Conservation (phyloP, 2,888 invertebrate species). For the Merodon equestris region DNA sequence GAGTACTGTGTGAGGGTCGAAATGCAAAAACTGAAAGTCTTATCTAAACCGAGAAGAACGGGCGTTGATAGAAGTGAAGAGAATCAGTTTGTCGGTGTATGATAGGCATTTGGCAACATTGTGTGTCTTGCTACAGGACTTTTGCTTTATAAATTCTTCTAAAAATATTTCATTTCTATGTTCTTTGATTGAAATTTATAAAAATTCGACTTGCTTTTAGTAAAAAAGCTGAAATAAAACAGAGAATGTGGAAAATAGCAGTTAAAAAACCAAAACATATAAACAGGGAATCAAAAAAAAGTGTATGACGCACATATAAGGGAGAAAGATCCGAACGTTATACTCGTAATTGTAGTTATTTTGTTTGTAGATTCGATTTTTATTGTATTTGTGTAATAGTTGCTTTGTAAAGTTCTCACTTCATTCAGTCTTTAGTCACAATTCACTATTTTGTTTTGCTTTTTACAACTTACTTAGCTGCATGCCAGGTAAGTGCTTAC, state of each 20-base stretch:
- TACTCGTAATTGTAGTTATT: constrained; percentile 27
- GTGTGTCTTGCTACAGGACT: constrained; percentile 27
- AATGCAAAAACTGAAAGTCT: constrained; percentile 8
- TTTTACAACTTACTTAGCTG: neutral
- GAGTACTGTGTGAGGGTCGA: neutral
- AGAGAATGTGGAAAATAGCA: constrained; percentile 5
- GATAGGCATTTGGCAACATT: too few relatives aligned
- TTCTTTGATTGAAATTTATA: too few relatives aligned
- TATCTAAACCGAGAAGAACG: too few relatives aligned
- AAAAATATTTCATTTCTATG: constrained; percentile 47
- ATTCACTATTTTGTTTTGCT: constrained; percentile 24
- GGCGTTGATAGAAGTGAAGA: too few relatives aligned
- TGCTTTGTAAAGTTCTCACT: constrained; percentile 31
- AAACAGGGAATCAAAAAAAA: constrained; percentile 25
- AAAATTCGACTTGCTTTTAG: constrained; percentile 5
- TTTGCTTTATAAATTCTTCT: constrained; percentile 55
- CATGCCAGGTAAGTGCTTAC: neutral
- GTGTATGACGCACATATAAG: too few relatives aligned
- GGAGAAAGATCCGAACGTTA: constrained; percentile 8
- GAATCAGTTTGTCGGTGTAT: too few relatives aligned
- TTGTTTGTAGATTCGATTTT: constrained; percentile 15
- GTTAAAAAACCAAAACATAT: constrained; percentile 31
- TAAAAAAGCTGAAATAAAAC: constrained; percentile 61
- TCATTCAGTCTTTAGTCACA: constrained; percentile 54
- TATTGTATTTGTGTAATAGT: constrained; percentile 22